Conservation (phyloP, 2,888 invertebrate species). For the Acrobasis suavella region DNA sequence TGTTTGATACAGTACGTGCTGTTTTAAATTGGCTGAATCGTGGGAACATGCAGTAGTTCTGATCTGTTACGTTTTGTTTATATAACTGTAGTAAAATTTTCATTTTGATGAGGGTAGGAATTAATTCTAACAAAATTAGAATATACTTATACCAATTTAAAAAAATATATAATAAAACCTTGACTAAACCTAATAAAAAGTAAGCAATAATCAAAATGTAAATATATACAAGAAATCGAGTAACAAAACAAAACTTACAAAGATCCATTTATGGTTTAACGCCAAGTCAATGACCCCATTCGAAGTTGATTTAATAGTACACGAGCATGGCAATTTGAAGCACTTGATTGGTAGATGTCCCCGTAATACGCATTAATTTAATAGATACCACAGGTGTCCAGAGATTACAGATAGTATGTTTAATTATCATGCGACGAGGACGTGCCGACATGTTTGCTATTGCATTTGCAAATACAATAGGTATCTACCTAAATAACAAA, state of each 20-base stretch:
- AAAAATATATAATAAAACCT: too few relatives aligned
- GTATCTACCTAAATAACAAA: not conserved
- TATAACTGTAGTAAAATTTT: not conserved
- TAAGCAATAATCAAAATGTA: too few relatives aligned
- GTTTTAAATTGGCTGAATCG: slow-evolving; percentile 6
- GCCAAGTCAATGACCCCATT: slow-evolving; percentile 16
- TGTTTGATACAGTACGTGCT: not conserved
- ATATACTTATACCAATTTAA: not conserved
- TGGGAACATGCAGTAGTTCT: not conserved
- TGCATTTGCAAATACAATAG: slow-evolving; percentile 1
- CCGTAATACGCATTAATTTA: slow-evolving; percentile 11
- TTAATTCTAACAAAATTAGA: not conserved
- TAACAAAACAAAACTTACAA: slow-evolving; percentile 7
- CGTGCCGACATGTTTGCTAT: slow-evolving; percentile 9
- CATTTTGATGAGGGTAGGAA: too few relatives aligned
- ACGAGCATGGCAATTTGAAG: slow-evolving; percentile 11
- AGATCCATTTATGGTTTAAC: slow-evolving; percentile 6
- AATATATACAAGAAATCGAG: not conserved
- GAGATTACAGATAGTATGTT: slow-evolving; percentile 18
- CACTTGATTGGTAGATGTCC: slow-evolving; percentile 18
- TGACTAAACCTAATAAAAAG: not conserved
- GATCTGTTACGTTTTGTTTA: too few relatives aligned
- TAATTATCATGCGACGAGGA: slow-evolving; percentile 13
- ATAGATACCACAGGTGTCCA: slow-evolving; percentile 14
- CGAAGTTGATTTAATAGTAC: slow-evolving; percentile 21